Conservation (phyloP, 2,113 vertebrate genomes). For the Colistium nudipinnis region DNA sequence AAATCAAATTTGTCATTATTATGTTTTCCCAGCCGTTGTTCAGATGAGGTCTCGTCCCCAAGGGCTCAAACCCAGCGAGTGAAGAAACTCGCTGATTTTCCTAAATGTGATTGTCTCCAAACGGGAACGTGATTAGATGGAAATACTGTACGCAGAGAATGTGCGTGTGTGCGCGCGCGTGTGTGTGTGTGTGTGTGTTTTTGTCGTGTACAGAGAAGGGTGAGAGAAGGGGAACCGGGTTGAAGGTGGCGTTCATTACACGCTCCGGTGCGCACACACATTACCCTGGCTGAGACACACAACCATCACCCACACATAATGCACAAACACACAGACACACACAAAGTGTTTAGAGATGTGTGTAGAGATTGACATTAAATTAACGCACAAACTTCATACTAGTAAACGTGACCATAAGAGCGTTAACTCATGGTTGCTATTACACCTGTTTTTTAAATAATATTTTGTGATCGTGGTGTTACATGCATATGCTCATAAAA, state of each 20-base stretch:
- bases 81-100: conserved; percentile 18
- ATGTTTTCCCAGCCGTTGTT: conserved; percentile 55
- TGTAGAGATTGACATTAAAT: too few relatives aligned
- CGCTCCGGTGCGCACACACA: conserved; percentile 72
- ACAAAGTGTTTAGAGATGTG: too few relatives aligned
- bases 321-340: conserved; percentile 36
- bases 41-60: conserved; percentile 36
- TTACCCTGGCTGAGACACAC: conserved; percentile 49
- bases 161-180: conserved; percentile 15
- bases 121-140: conserved; percentile 11
- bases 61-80: conserved; percentile 8
- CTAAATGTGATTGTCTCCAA: conserved; percentile 25
- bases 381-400: too few relatives aligned
- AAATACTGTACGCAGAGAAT: not conserved
- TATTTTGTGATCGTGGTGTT: too few relatives aligned
- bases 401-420: too few relatives aligned
- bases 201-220: conserved; percentile 48
- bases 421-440: too few relatives aligned
- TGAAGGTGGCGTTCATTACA: conserved; percentile 80
- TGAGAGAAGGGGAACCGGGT: conserved; percentile 9
- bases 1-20: conserved; percentile 59
- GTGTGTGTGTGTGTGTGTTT: conserved; percentile 6
- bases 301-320: conserved; percentile 53
- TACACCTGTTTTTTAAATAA: too few relatives aligned
- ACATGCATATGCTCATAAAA: too few relatives aligned